Base-by-base conservation (phyloP, 2,797 vertebrate genomes). In the Lemur catta region DNA sequence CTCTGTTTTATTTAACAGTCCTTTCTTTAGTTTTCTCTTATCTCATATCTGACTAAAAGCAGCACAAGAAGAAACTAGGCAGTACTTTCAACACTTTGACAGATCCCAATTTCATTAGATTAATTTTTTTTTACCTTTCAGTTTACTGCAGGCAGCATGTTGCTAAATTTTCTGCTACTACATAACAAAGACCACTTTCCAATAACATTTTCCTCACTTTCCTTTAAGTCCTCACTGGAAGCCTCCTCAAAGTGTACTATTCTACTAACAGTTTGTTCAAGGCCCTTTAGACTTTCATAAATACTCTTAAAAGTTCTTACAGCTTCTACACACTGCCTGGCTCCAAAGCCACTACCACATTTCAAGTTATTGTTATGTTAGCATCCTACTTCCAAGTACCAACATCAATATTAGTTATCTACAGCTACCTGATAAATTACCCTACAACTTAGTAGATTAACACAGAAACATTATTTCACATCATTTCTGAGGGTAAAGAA, bases 401-500 rank as follows among this genome's bases (percentile, higher is more conserved):
- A 81, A 55, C 63, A 78, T 71, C 20, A 41, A 7, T 63, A 52
- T 82, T 30, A 89, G 41, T 71, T 92, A 78, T 20, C 46, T 41
- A 82, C 1, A 57, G 41, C 28, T 81, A 17, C 52, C 46, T 63
- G 59, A 88, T 14, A 74, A 69, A 75, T 63, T 33, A 75, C 7
- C n/a, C 8, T 18, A 10, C 63, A 76, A 63, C 15, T 76, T 30
- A 57, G 46, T 22, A 48, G 52, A 17, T 67, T 79, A 84, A 74
- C 26, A 69, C 35, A 52, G 18, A 75, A 89, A 75, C 0, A 41
- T 63, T 82, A 87, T 71, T 38, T 63, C n/a, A 92, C 30, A 89
- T 38, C 67, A 72, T 82, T 92, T 92, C 89, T 86, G 14, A 93
- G 41, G 48, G 65, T 94, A 55, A 94, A 95, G 65, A 95, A 48